Conservation (phyloP, 2,797 vertebrate genomes). For the Bradypodion pumilum region DNA sequence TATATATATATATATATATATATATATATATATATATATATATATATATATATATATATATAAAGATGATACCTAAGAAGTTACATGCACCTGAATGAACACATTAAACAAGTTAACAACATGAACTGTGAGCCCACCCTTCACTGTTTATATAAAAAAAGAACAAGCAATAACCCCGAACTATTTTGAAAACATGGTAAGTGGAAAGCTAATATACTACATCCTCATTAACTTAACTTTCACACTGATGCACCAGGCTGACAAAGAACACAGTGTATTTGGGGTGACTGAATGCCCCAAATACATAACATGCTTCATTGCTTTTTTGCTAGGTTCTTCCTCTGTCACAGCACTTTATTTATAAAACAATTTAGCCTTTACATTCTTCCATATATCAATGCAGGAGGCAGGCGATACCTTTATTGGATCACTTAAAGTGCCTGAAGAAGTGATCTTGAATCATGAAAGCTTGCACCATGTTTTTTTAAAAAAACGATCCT, state of each 20-base stretch:
- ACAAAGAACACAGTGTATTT: not conserved
- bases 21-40: conserved; percentile 48
- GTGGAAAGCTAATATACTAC: not conserved
- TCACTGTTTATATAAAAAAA: not conserved
- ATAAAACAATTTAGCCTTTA: not conserved
- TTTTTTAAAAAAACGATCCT: too few relatives aligned
- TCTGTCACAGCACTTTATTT: conserved; percentile 10
- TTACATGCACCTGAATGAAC: conserved; percentile 29
- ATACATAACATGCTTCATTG: not conserved
- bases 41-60: conserved; percentile 56
- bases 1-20: conserved; percentile 50
- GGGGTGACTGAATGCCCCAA: not conserved
- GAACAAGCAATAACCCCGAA: not conserved
- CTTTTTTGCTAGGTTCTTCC: not conserved
- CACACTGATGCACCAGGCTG: not conserved
- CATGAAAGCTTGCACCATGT: too few relatives aligned
- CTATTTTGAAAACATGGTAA: conserved; percentile 15
- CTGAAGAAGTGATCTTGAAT: too few relatives aligned
- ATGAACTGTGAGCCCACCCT: not conserved
- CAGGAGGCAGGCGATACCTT: too few relatives aligned
- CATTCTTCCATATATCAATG: not conserved
- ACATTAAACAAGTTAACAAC: conserved; percentile 29
- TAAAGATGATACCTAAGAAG: conserved; percentile 42
- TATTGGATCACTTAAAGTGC: too few relatives aligned
- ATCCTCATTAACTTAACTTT: not conserved